Conservation (phyloP, 2,797 vertebrate genomes). For the Echiichthys vipera region DNA sequence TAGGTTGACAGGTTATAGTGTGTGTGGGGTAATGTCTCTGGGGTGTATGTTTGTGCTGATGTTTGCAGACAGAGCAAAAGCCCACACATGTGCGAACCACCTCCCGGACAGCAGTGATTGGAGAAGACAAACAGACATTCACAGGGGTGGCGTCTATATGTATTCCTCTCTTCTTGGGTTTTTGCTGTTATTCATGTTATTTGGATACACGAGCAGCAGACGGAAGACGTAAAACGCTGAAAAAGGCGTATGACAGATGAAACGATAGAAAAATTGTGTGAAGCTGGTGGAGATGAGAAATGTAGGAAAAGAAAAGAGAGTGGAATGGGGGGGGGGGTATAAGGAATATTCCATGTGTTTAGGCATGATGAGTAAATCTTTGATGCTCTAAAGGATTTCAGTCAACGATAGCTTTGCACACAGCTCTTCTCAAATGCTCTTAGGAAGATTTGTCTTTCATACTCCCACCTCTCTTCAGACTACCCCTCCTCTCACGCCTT, state of each 20-base stretch:
- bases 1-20: slow-evolving; percentile 46
- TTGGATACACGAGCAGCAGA: slow-evolving; percentile 32
- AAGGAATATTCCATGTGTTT: slow-evolving; percentile 65
- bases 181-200: slow-evolving; percentile 35
- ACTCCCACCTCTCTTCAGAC: slow-evolving; percentile 81
- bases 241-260: slow-evolving; percentile 22
- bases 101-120: slow-evolving; percentile 56
- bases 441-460: slow-evolving; percentile 85
- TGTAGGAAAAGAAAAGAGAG: not conserved
- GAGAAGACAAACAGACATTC: slow-evolving; percentile 57
- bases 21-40: slow-evolving; percentile 41
- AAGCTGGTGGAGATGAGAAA: slow-evolving; percentile 45
- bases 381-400: slow-evolving; percentile 80
- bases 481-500: slow-evolving; percentile 76
- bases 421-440: slow-evolving; percentile 76
- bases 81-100: slow-evolving; percentile 66
- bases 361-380: slow-evolving; percentile 74
- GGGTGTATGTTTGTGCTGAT: slow-evolving; percentile 60
- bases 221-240: not conserved
- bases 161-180: slow-evolving; percentile 9
- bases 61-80: slow-evolving; percentile 57
- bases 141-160: slow-evolving; percentile 29
- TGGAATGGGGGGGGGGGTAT: slow-evolving; percentile 3
- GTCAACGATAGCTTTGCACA: slow-evolving; percentile 76
- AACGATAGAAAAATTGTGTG: slow-evolving; percentile 26